Conservation (phyloP, 2,888 invertebrate species). For the Nymphalis polychloros region DNA sequence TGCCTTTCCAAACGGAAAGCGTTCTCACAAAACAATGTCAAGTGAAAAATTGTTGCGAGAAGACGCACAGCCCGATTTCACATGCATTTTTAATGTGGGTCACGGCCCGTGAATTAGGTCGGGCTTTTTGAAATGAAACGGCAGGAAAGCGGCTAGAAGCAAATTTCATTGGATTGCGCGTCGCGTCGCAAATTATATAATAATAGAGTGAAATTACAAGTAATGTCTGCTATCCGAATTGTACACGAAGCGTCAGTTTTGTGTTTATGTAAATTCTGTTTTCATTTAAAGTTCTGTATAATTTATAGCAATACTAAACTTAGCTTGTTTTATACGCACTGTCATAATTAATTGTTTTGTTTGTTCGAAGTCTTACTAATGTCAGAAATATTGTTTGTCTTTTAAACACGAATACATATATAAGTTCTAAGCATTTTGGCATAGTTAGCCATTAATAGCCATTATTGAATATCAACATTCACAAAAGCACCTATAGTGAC, state of each 20-base stretch:
- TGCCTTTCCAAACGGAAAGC: constrained; percentile 11
- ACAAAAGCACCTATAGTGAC: too few relatives aligned
- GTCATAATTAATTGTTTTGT: too few relatives aligned
- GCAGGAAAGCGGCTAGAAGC: constrained; percentile 31
- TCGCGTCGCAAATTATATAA: constrained; percentile 12
- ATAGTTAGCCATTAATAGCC: too few relatives aligned
- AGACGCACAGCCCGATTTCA: constrained; percentile 24
- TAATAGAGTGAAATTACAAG: not conserved
- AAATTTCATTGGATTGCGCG: constrained; percentile 31
- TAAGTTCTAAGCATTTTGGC: too few relatives aligned
- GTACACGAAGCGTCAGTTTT: not conserved
- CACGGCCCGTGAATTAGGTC: constrained; percentile 55
- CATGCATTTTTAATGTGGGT: constrained; percentile 57
- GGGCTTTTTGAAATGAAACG: constrained; percentile 39
- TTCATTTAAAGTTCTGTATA: not conserved
- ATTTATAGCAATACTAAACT: not conserved
- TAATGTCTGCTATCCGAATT: not conserved
- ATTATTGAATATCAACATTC: too few relatives aligned
- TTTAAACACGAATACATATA: too few relatives aligned
- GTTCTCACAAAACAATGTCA: constrained; percentile 30
- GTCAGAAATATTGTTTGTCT: too few relatives aligned
- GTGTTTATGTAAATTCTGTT: not conserved
- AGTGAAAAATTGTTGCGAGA: constrained; percentile 29
- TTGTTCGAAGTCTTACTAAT: too few relatives aligned
- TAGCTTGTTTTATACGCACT: too few relatives aligned